Conservation (phyloP, 1,140 invertebrate species). For the Bathynomus jamesi region DNA sequence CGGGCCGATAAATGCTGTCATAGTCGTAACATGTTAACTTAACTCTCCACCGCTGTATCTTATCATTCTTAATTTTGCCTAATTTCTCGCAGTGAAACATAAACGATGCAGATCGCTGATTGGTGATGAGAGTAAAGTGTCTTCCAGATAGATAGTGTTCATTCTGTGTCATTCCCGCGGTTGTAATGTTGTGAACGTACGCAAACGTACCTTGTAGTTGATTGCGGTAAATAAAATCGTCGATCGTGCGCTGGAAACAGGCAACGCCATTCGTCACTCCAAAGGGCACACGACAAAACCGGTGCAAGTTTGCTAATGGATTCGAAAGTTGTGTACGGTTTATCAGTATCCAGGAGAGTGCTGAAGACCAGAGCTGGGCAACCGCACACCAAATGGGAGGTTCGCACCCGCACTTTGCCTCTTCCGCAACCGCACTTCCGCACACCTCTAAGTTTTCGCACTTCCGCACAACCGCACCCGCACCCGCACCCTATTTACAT, state of each 20-base stretch:
- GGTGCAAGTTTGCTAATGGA: slow-evolving; percentile 32
- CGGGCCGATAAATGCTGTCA: slow-evolving; percentile 7
- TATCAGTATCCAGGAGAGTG: slow-evolving; percentile 33
- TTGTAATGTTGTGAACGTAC: slow-evolving; percentile 34
- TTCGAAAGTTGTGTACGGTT: slow-evolving; percentile 40
- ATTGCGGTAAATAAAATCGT: slow-evolving; percentile 22
- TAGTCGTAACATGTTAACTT: not conserved
- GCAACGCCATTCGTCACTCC: slow-evolving; percentile 37
- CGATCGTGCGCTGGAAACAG: slow-evolving; percentile 19
- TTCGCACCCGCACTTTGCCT: too few species aligned
- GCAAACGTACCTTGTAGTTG: slow-evolving; percentile 19
- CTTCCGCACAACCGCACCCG: too few species aligned
- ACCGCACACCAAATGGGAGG: too few species aligned
- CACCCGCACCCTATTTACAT: too few species aligned
- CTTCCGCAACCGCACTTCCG: too few species aligned
- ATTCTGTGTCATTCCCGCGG: slow-evolving; percentile 7
- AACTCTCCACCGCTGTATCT: too few species aligned
- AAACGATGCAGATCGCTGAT: slow-evolving; percentile 12
- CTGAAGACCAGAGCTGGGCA: too few species aligned
- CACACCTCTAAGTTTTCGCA: too few species aligned
- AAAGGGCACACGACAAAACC: slow-evolving; percentile 39
- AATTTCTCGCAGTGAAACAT: not conserved
- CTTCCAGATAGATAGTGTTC: slow-evolving; percentile 14
- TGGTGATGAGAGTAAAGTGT: too few species aligned
- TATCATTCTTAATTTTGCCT: too few species aligned